phyloP scores from a whole-genome alignment of 2,797 vertebrate genomes.

The Onychomys leucogaster region DNA sequence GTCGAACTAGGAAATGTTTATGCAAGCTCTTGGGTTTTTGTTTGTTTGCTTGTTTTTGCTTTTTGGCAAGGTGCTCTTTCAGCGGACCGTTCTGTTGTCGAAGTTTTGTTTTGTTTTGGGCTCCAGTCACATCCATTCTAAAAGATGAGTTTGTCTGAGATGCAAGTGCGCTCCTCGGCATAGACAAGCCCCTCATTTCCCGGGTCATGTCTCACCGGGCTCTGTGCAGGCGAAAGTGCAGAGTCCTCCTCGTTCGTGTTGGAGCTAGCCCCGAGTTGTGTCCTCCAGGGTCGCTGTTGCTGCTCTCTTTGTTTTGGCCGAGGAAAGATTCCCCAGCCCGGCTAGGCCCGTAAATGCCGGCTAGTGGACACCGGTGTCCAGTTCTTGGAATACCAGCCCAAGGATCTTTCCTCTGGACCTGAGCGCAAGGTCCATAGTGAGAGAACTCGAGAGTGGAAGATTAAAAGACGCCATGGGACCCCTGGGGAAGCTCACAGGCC shows the following conservation, averaged over 20 bases:
- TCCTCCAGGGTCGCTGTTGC: background rate
- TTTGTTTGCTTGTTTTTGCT: background rate
- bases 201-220: too few species aligned
- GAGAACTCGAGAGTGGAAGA: background rate
- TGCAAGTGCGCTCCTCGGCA: fast-evolving
- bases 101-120: background rate
- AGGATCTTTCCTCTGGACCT: background rate
- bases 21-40: background rate
- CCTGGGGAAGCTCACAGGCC: background rate
- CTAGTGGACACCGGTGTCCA: background rate
- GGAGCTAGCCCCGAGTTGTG: background rate
- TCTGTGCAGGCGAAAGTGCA: too few species aligned
- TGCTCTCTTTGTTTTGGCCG: background rate
- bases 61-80: background rate
- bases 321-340: background rate
- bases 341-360: background rate
- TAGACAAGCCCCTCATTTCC: background rate
- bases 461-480: background rate
- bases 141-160: background rate
- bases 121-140: background rate
- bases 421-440: background rate
- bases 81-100: background rate
- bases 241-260: too few species aligned
- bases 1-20: background rate
- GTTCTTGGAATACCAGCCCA: background rate